Evolutionary conservation across 2,888 invertebrate species (phyloP).

Genomic region (Catocala fraxini): DNA sequence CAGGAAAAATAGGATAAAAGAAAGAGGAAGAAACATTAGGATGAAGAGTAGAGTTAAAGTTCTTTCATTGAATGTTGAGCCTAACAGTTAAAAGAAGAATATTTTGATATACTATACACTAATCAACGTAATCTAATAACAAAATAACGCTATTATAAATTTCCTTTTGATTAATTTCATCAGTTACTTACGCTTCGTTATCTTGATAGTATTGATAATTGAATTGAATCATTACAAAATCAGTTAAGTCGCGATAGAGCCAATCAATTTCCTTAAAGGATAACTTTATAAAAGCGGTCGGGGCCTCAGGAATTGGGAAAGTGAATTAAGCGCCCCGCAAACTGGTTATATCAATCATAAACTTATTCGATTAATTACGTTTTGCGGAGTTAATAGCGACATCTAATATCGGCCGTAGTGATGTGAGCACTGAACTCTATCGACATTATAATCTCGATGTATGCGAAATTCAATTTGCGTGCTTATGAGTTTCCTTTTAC

Average conservation of each 20-base stretch:
- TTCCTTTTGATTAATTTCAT: conserved; percentile 63
- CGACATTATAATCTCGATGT: conserved; percentile 22
- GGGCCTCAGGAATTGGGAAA: conserved; percentile 82
- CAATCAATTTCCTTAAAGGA: conserved; percentile 84
- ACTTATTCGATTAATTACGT: conserved; percentile 88
- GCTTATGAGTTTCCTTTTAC: conserved; percentile 8
- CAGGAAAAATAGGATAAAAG: no score
- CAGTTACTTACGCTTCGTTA: conserved; percentile 66
- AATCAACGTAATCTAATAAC: conserved; percentile 13
- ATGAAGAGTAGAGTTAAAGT: no score
- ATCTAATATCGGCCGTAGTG: conserved; percentile 82
- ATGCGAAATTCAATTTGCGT: conserved; percentile 20
- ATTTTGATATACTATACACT: not conserved
- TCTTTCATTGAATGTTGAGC: not conserved
- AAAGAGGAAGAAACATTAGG: no score
- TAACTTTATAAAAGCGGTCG: conserved; percentile 82
- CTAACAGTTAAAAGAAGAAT: not conserved
- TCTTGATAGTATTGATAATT: conserved; percentile 64
- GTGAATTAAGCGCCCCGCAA: conserved; percentile 87
- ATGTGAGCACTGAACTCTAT: conserved; percentile 47
- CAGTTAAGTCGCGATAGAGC: conserved; percentile 73
- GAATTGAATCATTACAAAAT: conserved; percentile 77
- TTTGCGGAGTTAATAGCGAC: conserved; percentile 88
- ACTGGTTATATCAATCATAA: conserved; percentile 88
- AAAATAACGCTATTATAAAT: conserved; percentile 52